These are phyloP conservation scores for Platalea minor DNA, from an alignment of 2,797 vertebrate species.

Conservation along the genomic window DNA sequence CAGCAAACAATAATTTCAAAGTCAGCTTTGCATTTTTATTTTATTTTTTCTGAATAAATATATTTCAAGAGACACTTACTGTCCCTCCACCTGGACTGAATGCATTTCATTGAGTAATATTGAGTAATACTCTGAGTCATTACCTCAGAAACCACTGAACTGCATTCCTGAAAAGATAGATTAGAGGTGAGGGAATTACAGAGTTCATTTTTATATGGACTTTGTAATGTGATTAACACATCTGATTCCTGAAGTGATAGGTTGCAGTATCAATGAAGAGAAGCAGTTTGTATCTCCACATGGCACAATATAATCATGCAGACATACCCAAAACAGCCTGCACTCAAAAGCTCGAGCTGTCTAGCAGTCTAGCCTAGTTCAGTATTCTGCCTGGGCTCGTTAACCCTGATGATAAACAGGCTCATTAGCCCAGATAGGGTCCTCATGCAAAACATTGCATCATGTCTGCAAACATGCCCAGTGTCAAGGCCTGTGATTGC, in stretches of 20 bases:
- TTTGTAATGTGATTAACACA: not conserved
- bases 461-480: not conserved
- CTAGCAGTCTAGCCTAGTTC: not conserved
- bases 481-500: not conserved
- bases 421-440: not conserved
- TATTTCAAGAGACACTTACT: not conserved
- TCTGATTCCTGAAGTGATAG: not conserved
- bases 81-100: not conserved
- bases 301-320: not conserved
- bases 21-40: not conserved
- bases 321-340: not conserved
- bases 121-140: not conserved
- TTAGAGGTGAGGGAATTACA: not conserved
- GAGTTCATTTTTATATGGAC: not conserved
- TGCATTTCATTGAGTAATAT: not conserved
- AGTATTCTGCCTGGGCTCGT: not conserved
- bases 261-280: not conserved
- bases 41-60: not conserved
- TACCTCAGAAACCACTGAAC: not conserved
- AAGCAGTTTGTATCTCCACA: not conserved
- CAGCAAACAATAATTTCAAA: not conserved
- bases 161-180: not conserved
- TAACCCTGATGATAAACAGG: not conserved
- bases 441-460: slow-evolving; percentile 1
- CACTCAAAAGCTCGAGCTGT: not conserved